Evolutionary conservation across 53 echinoderm and acorn worm genomes (phyloP).

Genomic region (Arbacia lixula): DNA sequence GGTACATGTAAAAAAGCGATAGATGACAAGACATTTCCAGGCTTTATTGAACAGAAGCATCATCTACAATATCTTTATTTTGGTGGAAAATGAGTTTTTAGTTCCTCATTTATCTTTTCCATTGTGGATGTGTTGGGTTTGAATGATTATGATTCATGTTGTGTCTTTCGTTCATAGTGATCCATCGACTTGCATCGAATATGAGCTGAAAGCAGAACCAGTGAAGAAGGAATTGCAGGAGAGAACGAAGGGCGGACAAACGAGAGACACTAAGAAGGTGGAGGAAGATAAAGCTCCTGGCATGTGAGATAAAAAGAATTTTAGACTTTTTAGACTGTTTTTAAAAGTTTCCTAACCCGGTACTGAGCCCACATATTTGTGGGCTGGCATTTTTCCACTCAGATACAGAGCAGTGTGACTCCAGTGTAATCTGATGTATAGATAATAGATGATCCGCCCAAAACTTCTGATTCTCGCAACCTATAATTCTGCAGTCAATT

Average conservation of each 20-base stretch:
- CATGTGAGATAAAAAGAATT: slow-evolving; percentile 8
- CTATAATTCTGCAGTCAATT: not conserved
- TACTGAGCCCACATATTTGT: too few relatives aligned
- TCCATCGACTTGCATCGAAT: slow-evolving; percentile 4
- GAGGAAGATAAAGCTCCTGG: slow-evolving; percentile 5
- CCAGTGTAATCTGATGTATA: too few relatives aligned
- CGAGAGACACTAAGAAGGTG: not conserved
- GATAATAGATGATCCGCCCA: too few relatives aligned
- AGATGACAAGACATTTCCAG: too few relatives aligned
- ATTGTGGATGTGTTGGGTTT: too few relatives aligned
- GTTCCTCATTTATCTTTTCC: too few relatives aligned
- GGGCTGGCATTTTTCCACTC: too few relatives aligned
- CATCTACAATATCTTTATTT: not conserved
- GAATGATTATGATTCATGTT: not conserved
- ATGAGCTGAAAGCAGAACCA: slow-evolving; percentile 2
- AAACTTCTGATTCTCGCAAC: not conserved
- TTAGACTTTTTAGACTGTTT: not conserved
- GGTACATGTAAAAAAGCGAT: too few relatives aligned
- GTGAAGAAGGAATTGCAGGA: not conserved
- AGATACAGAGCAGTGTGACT: too few relatives aligned
- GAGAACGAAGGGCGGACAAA: not conserved
- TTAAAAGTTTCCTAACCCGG: too few relatives aligned
- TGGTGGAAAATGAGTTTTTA: not conserved
- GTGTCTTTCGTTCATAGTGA: not conserved
- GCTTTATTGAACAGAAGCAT: not conserved